A percentile compares a stretch with the other conserved stretches of the same genome.
phyloP scores from a whole-genome alignment of 2,797 vertebrate species.

The Lateolabrax maculatus region DNA sequence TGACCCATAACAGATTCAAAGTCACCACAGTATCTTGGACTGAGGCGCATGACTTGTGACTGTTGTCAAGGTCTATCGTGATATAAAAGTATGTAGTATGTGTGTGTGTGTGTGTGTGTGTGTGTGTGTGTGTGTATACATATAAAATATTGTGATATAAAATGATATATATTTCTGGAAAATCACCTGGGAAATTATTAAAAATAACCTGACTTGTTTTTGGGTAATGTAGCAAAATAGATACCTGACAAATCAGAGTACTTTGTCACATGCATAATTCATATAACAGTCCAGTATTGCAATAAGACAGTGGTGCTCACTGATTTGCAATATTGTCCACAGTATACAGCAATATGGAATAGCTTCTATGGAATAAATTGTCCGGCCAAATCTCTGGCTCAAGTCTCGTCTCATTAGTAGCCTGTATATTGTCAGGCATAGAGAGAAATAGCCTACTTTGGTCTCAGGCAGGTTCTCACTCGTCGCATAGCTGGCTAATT shows the following conservation, averaged over 20 bases:
- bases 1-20: background rate
- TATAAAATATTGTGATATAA: too few relatives aligned
- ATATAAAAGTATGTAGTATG: too few relatives aligned
- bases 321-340: background rate
- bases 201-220: background rate
- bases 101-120: too few relatives aligned
- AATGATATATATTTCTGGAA: too few relatives aligned
- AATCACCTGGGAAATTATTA: background rate
- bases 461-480: background rate
- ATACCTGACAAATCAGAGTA: background rate
- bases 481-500: background rate
- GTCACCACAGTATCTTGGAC: background rate
- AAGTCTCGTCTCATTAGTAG: background rate
- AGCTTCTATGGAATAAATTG: background rate
- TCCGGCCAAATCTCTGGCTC: background rate
- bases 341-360: background rate
- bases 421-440: conserved; percentile 3
- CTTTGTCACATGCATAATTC: background rate
- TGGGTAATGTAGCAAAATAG: background rate
- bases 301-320: background rate
- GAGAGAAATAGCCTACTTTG: conserved; percentile 1
- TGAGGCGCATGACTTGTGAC: background rate
- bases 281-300: background rate
- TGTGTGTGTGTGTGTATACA: too few relatives aligned
- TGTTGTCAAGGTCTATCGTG: background rate